Evolutionary conservation across 2,797 vertebrate species (phyloP), one percentile per base, ranked within the genome.

Genomic region (Alcedo atthis): DNA sequence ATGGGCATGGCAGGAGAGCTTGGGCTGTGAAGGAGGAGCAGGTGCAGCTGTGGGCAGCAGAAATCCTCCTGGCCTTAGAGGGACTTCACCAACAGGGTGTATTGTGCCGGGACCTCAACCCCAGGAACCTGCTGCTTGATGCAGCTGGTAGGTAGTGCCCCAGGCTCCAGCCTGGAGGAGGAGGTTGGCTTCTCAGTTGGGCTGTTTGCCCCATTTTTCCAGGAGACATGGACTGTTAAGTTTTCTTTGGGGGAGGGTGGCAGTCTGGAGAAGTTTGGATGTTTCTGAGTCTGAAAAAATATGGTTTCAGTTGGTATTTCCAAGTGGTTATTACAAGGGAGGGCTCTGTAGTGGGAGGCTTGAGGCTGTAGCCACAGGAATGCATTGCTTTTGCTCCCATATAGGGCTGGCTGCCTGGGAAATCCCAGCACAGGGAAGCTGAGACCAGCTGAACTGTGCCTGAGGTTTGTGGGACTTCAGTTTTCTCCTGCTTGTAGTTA

Each of bases 21-120:
- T 98, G 98, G 98, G 98, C 97, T 15, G 97, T 99, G 92, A 97
- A 98, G 2, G 99, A 99, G 82, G 97, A 97, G 19, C 98, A 99
- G 93, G 98, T 98, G 84, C 98, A 97, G 43, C 97, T 98, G 28
- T 99, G 99, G 99, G 99, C 98, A 13, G 99, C 99, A 1, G 98
- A 99, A 98, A 98, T 98, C 45, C 97, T 99, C 59, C 89, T 99
- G 96, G 99, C 99, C 11, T 95, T 99, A 84, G 99, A 99, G 89
- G 99, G 98, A 40, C 98, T 99, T 85, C 99, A 99, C 63, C 98
- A 99, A 91, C 99, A 99, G 94, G 99, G 99, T 35, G 96, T 99
- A 43, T 71, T 99, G 80, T 99, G 99, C 96, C 98, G 97, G 73
- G 99, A 99, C 88, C 98, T 99, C 90, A 99, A 99, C 89, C 99